Percentiles rank a stretch among this genome's conserved stretches.
These are phyloP conservation scores for Amyelois transitella DNA, from an alignment of 1,140 invertebrate species.

Conservation along the genomic window DNA sequence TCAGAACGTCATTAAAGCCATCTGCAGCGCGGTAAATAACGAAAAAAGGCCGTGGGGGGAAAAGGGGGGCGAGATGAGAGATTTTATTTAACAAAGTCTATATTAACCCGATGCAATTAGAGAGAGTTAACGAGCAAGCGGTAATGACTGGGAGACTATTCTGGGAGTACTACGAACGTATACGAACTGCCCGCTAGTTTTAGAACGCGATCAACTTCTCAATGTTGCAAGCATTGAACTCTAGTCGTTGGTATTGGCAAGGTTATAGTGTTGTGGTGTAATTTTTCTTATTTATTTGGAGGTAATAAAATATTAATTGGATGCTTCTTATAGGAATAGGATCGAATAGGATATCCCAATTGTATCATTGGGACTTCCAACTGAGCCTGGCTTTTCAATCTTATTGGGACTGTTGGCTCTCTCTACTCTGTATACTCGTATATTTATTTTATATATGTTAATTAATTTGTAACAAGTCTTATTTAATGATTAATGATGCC, in stretches of 20 bases:
- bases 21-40: slow-evolving; percentile 71
- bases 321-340: too few species aligned
- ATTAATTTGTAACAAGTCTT: too few species aligned
- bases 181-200: not conserved
- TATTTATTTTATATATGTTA: not conserved
- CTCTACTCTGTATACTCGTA: not conserved
- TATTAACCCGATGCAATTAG: slow-evolving; percentile 74
- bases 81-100: slow-evolving; percentile 75
- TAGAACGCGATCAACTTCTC: not conserved
- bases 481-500: too few species aligned
- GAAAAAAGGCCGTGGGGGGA: slow-evolving; percentile 50
- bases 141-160: slow-evolving; percentile 66
- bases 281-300: too few species aligned
- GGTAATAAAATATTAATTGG: too few species aligned
- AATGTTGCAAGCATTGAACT: not conserved
- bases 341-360: too few species aligned
- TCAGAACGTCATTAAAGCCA: slow-evolving; percentile 72
- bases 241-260: not conserved
- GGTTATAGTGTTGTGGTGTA: not conserved
- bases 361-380: too few species aligned
- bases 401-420: not conserved
- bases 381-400: not conserved
- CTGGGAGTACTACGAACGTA: slow-evolving; percentile 12
- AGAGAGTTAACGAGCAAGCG: slow-evolving; percentile 68
- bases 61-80: slow-evolving; percentile 48